Percentiles rank a stretch among this genome's conserved stretches.
phyloP scores from a whole-genome alignment of 23 tunicate genomes.

The Halocynthia roretzi region DNA sequence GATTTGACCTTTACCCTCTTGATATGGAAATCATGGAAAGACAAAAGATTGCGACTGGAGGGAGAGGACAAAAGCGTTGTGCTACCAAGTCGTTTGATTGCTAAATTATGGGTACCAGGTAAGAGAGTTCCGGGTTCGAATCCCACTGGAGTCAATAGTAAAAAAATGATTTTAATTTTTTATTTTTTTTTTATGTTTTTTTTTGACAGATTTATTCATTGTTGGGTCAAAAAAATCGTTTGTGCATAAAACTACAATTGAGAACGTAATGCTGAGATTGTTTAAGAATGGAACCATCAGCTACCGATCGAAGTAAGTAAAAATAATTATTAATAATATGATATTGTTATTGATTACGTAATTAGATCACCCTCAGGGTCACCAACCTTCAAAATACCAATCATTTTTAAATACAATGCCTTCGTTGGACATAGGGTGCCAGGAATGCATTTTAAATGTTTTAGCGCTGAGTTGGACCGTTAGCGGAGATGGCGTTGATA shows the following conservation, averaged over 20 bases:
- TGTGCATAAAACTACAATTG: conserved; percentile 60
- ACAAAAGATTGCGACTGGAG: conserved; percentile 37
- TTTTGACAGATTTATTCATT: conserved; percentile 55
- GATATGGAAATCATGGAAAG: conserved; percentile 82
- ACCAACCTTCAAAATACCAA: too few relatives aligned
- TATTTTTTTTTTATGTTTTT: neutral
- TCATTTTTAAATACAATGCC: too few relatives aligned
- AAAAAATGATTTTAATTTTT: too few relatives aligned
- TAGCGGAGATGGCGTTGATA: too few relatives aligned
- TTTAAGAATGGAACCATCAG: conserved; percentile 69
- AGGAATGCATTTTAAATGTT: too few relatives aligned
- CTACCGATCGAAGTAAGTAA: conserved; percentile 58
- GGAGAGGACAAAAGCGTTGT: conserved; percentile 58
- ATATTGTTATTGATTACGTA: too few relatives aligned
- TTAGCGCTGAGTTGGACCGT: too few relatives aligned
- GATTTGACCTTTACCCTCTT: conserved; percentile 85
- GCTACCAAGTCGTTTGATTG: conserved; percentile 68
- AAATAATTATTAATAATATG: too few relatives aligned
- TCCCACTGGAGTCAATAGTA: too few relatives aligned
- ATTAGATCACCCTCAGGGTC: too few relatives aligned
- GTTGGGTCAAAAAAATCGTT: conserved; percentile 86
- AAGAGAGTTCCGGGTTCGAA: neutral
- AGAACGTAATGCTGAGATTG: conserved; percentile 55
- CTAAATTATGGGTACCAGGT: conserved; percentile 91
- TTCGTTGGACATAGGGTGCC: too few relatives aligned